Evolutionary conservation across 2,113 vertebrate genomes (phyloP).

Genomic region (Pseudorhombus dupliciocellatus): DNA sequence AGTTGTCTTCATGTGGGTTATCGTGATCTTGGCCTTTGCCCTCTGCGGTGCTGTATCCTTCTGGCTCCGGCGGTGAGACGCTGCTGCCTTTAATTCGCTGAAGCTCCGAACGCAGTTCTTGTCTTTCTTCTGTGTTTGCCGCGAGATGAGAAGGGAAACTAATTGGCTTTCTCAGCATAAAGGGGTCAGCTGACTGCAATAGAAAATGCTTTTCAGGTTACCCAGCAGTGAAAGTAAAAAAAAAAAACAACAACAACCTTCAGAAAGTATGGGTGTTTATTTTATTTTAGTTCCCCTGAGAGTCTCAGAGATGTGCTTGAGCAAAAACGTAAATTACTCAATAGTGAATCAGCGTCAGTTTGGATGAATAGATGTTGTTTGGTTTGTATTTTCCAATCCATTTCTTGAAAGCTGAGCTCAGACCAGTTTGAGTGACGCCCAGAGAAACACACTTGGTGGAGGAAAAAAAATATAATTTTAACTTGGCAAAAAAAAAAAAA

Average conservation of each 20-base stretch:
- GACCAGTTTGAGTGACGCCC: constrained; percentile 22
- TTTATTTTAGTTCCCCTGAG: too few relatives aligned
- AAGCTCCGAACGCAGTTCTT: neutral
- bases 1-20: neutral
- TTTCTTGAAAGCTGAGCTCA: constrained; percentile 5
- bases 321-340: too few relatives aligned
- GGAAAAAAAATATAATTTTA: neutral
- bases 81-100: neutral
- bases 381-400: neutral
- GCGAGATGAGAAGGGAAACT: neutral
- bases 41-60: constrained; percentile 1
- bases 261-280: neutral
- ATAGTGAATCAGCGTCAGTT: too few relatives aligned
- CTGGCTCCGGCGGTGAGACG: neutral
- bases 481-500: constrained; percentile 10
- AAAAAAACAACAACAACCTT: neutral
- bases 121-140: neutral
- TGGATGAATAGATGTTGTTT: neutral
- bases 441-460: constrained; percentile 7
- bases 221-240: neutral
- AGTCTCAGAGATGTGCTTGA: too few relatives aligned
- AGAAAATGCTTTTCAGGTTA: neutral
- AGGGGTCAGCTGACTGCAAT: neutral
- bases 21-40: constrained; percentile 6
- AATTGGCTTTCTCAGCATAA: neutral